These are phyloP conservation scores for Naso thynnoides DNA, from an alignment of 2,797 vertebrate species.

Conservation along the genomic window DNA sequence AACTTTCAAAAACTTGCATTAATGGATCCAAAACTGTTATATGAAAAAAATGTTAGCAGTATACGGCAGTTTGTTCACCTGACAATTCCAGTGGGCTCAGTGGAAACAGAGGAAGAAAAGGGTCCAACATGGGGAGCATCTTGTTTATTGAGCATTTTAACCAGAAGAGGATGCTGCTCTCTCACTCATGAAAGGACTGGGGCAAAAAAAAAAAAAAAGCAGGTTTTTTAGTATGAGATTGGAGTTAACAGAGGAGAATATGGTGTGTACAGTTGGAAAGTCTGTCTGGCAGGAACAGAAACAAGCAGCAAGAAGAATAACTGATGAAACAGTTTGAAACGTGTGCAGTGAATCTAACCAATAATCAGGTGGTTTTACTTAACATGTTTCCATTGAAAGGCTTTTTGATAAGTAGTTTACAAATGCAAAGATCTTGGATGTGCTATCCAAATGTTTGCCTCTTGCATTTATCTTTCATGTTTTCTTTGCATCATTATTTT, in stretches of 20 bases:
- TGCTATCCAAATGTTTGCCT: neutral
- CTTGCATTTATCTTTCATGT: neutral
- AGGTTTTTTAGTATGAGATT: neutral
- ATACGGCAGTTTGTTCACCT: accelerated
- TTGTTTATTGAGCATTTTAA: constrained; percentile 55
- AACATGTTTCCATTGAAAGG: neutral
- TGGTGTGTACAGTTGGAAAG: constrained; percentile 18
- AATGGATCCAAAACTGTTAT: neutral
- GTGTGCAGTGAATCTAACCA: neutral
- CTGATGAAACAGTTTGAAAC: neutral
- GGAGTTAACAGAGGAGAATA: neutral
- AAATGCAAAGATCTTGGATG: neutral
- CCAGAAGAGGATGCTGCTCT: constrained; percentile 84
- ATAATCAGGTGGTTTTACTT: neutral
- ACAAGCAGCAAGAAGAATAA: constrained; percentile 12
- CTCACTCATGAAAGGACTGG: constrained; percentile 68
- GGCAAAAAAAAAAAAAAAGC: neutral
- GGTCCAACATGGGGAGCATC: neutral
- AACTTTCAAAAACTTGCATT: neutral
- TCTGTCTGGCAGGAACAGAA: constrained; percentile 30
- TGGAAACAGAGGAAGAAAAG: neutral
- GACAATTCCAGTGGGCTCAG: neutral
- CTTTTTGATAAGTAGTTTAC: too few relatives aligned
- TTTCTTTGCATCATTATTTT: constrained; percentile 32
- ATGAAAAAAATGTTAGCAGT: neutral